Percentiles rank a stretch among this genome's conserved stretches.
phyloP scores from a whole-genome alignment of 2,113 vertebrate genomes.

The Trichechus manatus region DNA sequence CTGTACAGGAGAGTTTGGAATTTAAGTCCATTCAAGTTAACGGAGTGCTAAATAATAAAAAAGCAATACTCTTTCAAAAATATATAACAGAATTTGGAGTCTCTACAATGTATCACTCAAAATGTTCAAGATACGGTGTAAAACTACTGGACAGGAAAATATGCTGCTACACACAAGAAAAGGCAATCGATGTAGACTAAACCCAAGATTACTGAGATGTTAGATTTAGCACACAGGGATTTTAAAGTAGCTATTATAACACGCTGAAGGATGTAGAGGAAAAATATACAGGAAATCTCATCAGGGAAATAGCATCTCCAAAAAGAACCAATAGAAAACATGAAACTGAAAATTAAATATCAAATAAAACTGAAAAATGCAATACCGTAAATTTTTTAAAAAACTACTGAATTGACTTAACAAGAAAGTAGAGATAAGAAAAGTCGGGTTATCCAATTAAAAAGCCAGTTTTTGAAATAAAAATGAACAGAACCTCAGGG shows the following conservation, averaged over 20 bases:
- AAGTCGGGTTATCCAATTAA: neutral
- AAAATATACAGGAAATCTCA: slow-evolving; percentile 9
- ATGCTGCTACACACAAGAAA: neutral
- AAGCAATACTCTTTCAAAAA: neutral
- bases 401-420: neutral
- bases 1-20: neutral
- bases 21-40: neutral
- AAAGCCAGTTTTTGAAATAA: neutral
- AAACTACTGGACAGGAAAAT: neutral
- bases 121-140: slow-evolving; percentile 5
- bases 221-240: neutral
- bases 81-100: slow-evolving; percentile 1
- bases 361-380: neutral
- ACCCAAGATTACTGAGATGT: neutral
- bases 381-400: neutral
- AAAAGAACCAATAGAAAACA: neutral
- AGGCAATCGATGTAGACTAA: neutral
- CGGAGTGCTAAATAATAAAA: neutral
- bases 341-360: neutral
- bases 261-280: neutral
- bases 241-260: neutral
- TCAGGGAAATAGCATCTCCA: neutral
- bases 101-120: neutral
- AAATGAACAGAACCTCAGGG: neutral
- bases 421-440: neutral